Base-by-base conservation (phyloP, 2,113 vertebrate genomes). In the Oryzias melastigma region DNA sequence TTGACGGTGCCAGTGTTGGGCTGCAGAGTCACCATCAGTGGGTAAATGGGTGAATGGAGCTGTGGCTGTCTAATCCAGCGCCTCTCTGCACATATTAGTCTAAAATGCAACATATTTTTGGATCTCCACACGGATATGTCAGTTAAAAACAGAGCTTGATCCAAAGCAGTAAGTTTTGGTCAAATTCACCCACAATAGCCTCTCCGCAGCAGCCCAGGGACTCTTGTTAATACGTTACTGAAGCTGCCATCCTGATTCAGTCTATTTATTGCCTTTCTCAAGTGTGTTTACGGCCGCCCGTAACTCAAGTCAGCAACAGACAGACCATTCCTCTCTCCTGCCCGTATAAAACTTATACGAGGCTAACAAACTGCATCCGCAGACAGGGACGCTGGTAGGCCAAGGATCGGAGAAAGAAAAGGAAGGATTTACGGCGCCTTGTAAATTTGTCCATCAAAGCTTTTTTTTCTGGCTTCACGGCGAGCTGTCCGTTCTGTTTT, bases 261-360 rank as follows among this genome's bases (percentile, higher is more conserved):
- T 77, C 82, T 69, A 78, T 91, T 89, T 84, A 90, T 87, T 41
- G 18, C 81, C 78, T 75, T 83, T 85, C 80, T 78, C 74, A 78
- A 72, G 80, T 87, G 85, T 84, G 81, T 91, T 89, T 89, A 91
- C 76, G 66, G 82, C 77, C n/a, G 55, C 62, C 64, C 7, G 60
- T 91, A 86, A 88, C 71, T 90, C 85, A 86, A 47, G 69, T 29
- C 86, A 69, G 65, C 63, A 50, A 57, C 62, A 81, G 86, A 85
- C 83, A 81, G 80, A 82, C 80, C 77, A 80, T 87, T 71, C 63
- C 65, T 88, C 83, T 88, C 80, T 71, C 78, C 81, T 77, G 76
- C 73, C 22, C 51, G 14, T 84, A 82, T 89, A 86, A 89, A 91
- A 89, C 73, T 85, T 92, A 91, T 87, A 91, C 87, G 71, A 81